Evolutionary conservation across 2,888 invertebrate species (phyloP).

Genomic region (Aphodius sticticus): DNA sequence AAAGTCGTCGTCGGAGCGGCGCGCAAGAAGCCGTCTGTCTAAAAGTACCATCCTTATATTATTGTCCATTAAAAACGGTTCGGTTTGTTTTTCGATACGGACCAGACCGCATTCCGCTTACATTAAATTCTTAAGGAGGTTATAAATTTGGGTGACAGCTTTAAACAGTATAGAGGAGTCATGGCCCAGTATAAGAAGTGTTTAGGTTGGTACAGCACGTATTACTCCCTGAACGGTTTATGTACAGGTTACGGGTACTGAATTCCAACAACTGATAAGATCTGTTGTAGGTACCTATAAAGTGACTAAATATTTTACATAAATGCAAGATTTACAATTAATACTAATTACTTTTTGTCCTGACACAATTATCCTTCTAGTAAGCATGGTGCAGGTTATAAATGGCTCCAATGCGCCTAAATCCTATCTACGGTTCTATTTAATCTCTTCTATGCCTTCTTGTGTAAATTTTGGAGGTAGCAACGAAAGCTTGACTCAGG

Average conservation of each 20-base stretch:
- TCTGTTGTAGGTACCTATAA: not conserved
- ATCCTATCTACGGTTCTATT: no score
- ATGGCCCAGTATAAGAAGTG: not conserved
- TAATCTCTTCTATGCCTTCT: no score
- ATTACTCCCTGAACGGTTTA: not conserved
- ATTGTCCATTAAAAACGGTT: constrained; percentile 57
- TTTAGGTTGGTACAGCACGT: not conserved
- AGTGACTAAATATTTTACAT: not conserved
- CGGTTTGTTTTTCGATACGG: constrained; percentile 56
- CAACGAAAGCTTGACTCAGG: no score
- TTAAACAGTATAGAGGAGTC: constrained; percentile 40
- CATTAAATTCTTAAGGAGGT: constrained; percentile 56
- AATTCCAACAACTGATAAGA: not conserved
- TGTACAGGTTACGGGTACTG: not conserved
- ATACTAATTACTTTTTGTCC: no score
- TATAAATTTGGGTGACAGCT: constrained; percentile 52
- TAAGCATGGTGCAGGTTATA: no score
- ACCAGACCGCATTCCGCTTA: constrained; percentile 56
- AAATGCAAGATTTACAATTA: not conserved
- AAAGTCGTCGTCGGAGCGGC: constrained; percentile 41
- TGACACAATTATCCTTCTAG: no score
- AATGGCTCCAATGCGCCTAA: no score
- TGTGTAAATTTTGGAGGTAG: no score
- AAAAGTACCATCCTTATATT: constrained; percentile 54
- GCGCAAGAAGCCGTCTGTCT: constrained; percentile 55